Evolutionary conservation across 2,113 vertebrate genomes (phyloP).

Genomic region (Heterotis niloticus): DNA sequence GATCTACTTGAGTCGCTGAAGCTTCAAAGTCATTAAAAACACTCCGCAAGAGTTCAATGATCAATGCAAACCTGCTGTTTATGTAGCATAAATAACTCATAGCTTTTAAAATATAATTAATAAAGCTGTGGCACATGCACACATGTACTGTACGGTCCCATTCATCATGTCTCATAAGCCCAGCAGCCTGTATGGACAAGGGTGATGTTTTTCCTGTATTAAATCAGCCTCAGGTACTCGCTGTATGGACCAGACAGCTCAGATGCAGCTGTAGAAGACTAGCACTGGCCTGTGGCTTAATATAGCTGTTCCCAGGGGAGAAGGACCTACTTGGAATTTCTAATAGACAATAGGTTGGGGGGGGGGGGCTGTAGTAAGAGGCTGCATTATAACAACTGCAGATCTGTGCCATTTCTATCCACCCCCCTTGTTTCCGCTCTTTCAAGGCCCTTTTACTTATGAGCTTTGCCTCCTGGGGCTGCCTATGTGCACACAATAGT

Average conservation of each 20-base stretch:
- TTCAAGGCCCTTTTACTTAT: not conserved
- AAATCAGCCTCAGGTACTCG: not conserved
- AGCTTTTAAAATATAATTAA: not conserved
- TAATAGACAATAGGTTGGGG: conserved; percentile 39
- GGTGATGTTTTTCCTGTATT: not conserved
- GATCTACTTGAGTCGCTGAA: not conserved
- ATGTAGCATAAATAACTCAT: not conserved
- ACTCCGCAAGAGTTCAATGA: not conserved
- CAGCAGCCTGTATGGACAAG: conserved; percentile 39
- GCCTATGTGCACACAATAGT: not conserved
- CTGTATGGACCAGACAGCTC: conserved; percentile 35
- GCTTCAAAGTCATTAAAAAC: not conserved
- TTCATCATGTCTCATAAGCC: conserved; percentile 34
- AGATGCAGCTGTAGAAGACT: conserved; percentile 41
- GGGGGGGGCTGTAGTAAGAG: not conserved
- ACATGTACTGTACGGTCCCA: conserved; percentile 9
- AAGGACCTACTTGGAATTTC: conserved; percentile 45
- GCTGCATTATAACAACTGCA: not conserved
- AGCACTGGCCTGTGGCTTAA: conserved; percentile 43
- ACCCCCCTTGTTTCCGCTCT: not conserved
- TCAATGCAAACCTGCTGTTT: not conserved
- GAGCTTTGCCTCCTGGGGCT: not conserved
- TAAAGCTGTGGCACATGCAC: not conserved
- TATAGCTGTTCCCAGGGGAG: conserved; percentile 50
- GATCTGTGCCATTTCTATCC: not conserved